Percentiles rank a stretch among this genome's conserved stretches.
Conservation (phyloP, 2,797 vertebrate genomes). For the Geotrypetes seraphini region DNA sequence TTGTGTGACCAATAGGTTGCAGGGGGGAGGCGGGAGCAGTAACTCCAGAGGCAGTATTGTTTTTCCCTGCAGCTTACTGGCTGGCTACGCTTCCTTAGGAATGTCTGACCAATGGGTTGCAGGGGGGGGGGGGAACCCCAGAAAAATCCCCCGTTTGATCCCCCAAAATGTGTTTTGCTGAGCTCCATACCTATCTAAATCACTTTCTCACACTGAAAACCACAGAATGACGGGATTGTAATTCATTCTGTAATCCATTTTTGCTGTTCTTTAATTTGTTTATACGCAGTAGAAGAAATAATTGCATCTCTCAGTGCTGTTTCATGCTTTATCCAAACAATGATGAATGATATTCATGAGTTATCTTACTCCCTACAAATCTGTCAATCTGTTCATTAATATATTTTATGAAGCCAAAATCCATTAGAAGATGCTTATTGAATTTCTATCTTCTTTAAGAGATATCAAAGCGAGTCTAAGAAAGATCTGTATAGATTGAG, state of each 20-base stretch:
- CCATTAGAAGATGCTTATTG: constrained; percentile 6
- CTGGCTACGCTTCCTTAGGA: too few relatives aligned
- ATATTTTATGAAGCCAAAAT: constrained; percentile 21
- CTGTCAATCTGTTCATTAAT: constrained; percentile 4
- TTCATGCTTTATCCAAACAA: constrained; percentile 23
- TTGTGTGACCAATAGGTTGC: too few relatives aligned
- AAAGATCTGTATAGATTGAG: background rate
- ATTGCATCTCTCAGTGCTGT: background rate
- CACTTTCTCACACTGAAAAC: too few relatives aligned
- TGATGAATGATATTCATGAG: constrained; percentile 12
- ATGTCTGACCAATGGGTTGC: too few relatives aligned
- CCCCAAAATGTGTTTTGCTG: too few relatives aligned
- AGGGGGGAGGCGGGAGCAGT: too few relatives aligned
- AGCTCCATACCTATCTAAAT: too few relatives aligned
- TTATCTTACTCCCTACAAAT: constrained; percentile 22
- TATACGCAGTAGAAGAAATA: constrained; percentile 6
- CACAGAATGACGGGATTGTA: background rate
- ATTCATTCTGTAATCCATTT: background rate
- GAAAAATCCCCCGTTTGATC: too few relatives aligned
- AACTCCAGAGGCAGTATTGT: too few relatives aligned
- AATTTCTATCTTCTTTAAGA: background rate
- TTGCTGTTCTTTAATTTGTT: background rate
- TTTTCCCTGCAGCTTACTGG: too few relatives aligned
- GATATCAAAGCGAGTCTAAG: constrained; percentile 4
- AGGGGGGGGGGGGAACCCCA: too few relatives aligned